Evolutionary conservation across 1,140 invertebrate species (phyloP).

Genomic region (Nixonia krombeini): DNA sequence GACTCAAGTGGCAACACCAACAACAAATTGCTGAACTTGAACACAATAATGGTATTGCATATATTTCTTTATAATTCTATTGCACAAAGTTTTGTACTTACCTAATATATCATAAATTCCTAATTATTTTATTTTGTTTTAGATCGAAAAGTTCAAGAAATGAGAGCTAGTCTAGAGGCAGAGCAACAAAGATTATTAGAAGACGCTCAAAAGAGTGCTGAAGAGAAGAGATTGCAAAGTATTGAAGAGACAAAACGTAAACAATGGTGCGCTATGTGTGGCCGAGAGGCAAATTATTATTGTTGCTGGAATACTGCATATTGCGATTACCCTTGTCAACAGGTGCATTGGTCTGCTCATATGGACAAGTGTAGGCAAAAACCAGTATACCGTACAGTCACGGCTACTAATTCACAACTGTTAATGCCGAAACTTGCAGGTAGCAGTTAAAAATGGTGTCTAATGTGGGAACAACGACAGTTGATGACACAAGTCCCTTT

Average conservation of each 20-base stretch:
- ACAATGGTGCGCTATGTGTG: constrained; percentile 91
- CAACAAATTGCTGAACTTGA: constrained; percentile 77
- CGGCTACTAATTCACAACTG: constrained; percentile 41
- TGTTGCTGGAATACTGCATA: constrained; percentile 97
- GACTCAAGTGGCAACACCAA: constrained; percentile 76
- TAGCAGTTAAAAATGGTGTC: constrained; percentile 43
- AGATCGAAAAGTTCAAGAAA: constrained; percentile 75
- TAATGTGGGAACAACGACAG: constrained; percentile 34
- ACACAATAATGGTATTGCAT: constrained; percentile 76
- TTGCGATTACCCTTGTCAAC: constrained; percentile 88
- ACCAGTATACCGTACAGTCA: constrained; percentile 20
- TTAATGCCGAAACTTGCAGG: constrained; percentile 61
- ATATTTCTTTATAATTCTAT: no score
- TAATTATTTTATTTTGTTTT: no score
- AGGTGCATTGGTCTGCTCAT: constrained; percentile 79
- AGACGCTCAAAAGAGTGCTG: constrained; percentile 75
- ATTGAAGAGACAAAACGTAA: constrained; percentile 85
- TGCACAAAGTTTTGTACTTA: no score
- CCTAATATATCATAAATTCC: no score
- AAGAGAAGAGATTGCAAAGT: constrained; percentile 77
- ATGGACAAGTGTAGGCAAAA: constrained; percentile 68
- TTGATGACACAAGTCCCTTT: no score
- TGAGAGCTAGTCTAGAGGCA: constrained; percentile 76
- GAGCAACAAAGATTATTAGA: constrained; percentile 76
- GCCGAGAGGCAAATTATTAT: constrained; percentile 89